Evolutionary conservation across 2,797 vertebrate genomes (phyloP).

Genomic region (Micrastur ruficollis): DNA sequence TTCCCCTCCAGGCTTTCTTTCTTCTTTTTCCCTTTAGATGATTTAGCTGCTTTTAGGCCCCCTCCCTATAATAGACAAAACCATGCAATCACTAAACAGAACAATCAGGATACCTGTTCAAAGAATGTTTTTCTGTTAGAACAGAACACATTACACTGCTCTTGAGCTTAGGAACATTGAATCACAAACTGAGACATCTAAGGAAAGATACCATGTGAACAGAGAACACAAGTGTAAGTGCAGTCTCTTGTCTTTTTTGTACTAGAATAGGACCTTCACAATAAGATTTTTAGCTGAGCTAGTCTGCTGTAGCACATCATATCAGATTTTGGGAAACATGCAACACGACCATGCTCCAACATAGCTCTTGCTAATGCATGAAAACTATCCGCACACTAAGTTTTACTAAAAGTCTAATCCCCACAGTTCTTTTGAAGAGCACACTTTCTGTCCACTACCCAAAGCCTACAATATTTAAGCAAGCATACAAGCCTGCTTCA

Average conservation of each 20-base stretch:
- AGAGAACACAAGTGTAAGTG: background rate
- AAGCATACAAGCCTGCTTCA: background rate
- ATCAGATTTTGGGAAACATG: background rate
- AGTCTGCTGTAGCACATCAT: background rate
- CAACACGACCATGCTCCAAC: background rate
- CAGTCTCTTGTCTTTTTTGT: background rate
- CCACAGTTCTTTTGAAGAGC: background rate
- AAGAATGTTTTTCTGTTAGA: background rate
- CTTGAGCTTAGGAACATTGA: background rate
- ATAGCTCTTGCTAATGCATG: background rate
- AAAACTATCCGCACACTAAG: background rate
- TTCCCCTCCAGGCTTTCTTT: slow-evolving; percentile 80
- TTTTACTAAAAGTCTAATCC: background rate
- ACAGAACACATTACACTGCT: background rate
- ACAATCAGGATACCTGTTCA: background rate
- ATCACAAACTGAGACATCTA: background rate
- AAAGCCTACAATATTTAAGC: background rate
- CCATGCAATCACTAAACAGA: slow-evolving; percentile 41
- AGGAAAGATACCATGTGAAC: background rate
- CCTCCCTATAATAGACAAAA: slow-evolving; percentile 73
- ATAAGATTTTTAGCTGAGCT: background rate
- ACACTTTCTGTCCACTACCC: background rate
- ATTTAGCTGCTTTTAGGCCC: slow-evolving; percentile 72
- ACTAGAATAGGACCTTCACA: background rate
- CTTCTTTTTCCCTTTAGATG: slow-evolving; percentile 82